Evolutionary conservation across 2,888 invertebrate species (phyloP), one percentile per base, ranked within the genome.

Genomic region (Crocallis elinguaria): DNA sequence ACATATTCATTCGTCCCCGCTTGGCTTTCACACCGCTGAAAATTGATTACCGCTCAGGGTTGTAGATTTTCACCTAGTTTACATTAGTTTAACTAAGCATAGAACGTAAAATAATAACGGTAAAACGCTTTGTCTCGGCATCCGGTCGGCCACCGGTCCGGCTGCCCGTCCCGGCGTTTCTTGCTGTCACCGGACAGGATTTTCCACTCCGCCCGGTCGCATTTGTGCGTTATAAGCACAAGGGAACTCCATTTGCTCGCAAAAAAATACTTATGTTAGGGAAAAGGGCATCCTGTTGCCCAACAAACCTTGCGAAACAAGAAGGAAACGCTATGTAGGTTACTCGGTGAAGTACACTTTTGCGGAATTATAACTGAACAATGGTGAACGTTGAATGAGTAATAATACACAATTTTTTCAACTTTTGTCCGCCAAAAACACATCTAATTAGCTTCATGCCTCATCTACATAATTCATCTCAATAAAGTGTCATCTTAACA

Each of bases 181-280:
- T 82, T 79, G 79, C 64, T 63, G 61, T 44, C 42, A 62, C 70
- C 63, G 73, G 75, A 85, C 85, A 84, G 79, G 78, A 74, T 77
- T 86, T 82, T 78, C 77, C 82, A 84, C 84, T 85, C 75, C 70
- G 64, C 63, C 71, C 76, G 75, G 66, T 67, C 77, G 73, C 77
- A 74, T 79, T 83, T 84, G 79, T 78, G 78, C 77, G 75, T 77
- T 66, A 62, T 64, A 59, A 74, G 73, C 84, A 85, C 86, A 83
- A 84, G 82, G 71, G 81, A 85, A 86, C 79, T 86, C 86, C 81
- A 86, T 87, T 87, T 88, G 66, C 69, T 66, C 68, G 73, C 83
- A 87, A 88, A 87, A n/a, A 86, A 86, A 83, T 75, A 73, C 75
- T 70, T 66, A 73, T 69, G 58, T 68, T 72, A 77, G n/a, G 76